These are phyloP conservation scores for Cepaea nemoralis DNA, from an alignment of 1,140 invertebrate species.

Conservation along the genomic window DNA sequence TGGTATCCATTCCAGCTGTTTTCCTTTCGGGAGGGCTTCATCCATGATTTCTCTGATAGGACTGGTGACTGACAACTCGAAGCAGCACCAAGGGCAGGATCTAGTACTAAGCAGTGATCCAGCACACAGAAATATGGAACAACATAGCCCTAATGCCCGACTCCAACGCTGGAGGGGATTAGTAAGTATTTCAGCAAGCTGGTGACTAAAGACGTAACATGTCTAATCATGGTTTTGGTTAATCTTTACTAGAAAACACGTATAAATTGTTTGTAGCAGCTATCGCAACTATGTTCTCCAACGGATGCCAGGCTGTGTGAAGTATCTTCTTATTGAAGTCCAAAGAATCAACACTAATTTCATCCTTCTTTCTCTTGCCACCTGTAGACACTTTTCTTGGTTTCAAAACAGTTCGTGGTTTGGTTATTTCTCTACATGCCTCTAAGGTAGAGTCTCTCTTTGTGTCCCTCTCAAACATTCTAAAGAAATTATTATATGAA, in stretches of 20 bases:
- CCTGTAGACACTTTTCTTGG: slow-evolving; percentile 75
- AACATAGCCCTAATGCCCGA: not conserved
- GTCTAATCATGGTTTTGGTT: slow-evolving; percentile 64
- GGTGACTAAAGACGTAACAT: not conserved
- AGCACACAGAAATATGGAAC: slow-evolving; percentile 18
- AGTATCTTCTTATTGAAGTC: slow-evolving; percentile 99
- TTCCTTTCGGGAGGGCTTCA: not conserved
- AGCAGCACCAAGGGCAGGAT: slow-evolving; percentile 8
- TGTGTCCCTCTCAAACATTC: slow-evolving; percentile 92
- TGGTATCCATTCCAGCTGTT: not conserved
- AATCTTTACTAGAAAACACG: slow-evolving; percentile 98
- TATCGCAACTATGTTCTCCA: slow-evolving; percentile 96
- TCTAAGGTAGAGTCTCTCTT: slow-evolving; percentile 87
- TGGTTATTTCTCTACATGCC: slow-evolving; percentile 84
- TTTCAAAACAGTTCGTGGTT: slow-evolving; percentile 92
- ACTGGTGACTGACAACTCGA: not conserved
- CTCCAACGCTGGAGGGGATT: not conserved
- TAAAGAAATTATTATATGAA: slow-evolving; percentile 99
- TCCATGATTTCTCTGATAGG: not conserved
- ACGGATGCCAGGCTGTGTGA: slow-evolving; percentile 99
- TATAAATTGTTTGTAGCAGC: slow-evolving; percentile 99
- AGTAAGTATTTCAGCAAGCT: slow-evolving; percentile 12
- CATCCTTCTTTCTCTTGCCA: slow-evolving; percentile 97
- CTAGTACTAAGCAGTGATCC: slow-evolving; percentile 25
- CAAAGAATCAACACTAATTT: slow-evolving; percentile 97